Conservation (phyloP, 2,888 invertebrate species). For the Lampropteryx suffumata region DNA sequence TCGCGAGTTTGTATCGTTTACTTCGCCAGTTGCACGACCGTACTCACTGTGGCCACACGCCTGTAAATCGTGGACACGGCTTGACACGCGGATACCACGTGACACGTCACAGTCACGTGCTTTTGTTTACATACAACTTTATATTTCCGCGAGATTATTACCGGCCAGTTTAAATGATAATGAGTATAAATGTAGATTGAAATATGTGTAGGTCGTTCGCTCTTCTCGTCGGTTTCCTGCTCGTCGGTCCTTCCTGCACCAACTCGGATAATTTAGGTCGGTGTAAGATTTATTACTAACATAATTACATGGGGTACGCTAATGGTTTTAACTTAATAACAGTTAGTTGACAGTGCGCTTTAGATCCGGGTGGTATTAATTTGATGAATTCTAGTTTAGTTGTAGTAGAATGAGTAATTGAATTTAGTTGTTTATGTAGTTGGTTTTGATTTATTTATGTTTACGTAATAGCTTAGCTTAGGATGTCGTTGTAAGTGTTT, state of each 20-base stretch:
- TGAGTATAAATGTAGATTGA: conserved; percentile 35
- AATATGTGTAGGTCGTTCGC: conserved; percentile 51
- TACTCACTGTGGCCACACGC: conserved; percentile 76
- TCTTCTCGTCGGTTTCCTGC: conserved; percentile 58
- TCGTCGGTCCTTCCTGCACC: conserved; percentile 66
- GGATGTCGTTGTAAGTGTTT: no score
- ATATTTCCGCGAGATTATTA: conserved; percentile 20
- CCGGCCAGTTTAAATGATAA: conserved; percentile 15
- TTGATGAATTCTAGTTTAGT: conserved; percentile 25
- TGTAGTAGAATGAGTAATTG: conserved; percentile 25
- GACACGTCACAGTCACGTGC: conserved; percentile 53
- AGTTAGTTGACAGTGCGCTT: conserved; percentile 43
- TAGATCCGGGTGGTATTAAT: conserved; percentile 40
- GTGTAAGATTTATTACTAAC: conserved; percentile 60
- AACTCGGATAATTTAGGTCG: conserved; percentile 76
- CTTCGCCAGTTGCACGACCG: conserved; percentile 71
- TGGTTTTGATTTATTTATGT: conserved; percentile 4
- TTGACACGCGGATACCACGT: conserved; percentile 58
- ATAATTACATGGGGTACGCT: conserved; percentile 54
- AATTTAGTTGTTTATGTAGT: conserved; percentile 22
- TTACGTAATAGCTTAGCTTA: not conserved
- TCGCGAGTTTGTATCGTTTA: conserved; percentile 67
- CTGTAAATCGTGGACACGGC: conserved; percentile 60
- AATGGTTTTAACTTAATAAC: conserved; percentile 56
- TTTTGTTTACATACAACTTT: conserved; percentile 34